Percentiles rank a stretch among this genome's conserved stretches.
These are phyloP conservation scores for Potamilus streckersoni DNA, from an alignment of 1,140 invertebrate species.

Conservation along the genomic window DNA sequence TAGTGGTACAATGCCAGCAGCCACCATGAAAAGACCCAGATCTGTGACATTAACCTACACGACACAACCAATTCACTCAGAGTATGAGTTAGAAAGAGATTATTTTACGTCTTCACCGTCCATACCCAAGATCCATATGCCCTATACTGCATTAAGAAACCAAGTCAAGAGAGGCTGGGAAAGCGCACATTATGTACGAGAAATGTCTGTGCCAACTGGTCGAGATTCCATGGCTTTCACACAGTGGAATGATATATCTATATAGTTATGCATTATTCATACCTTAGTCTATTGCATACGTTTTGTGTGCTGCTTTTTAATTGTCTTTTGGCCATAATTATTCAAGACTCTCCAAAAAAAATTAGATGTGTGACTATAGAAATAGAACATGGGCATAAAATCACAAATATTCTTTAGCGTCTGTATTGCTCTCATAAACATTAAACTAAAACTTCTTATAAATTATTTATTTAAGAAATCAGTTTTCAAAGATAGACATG, in stretches of 20 bases:
- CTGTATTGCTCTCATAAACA: no score
- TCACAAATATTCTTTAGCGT: no score
- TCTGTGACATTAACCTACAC: slow-evolving; percentile 42
- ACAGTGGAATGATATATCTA: slow-evolving; percentile 64
- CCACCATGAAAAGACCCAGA: slow-evolving; percentile 53
- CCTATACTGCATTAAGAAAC: slow-evolving; percentile 51
- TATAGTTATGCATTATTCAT: slow-evolving; percentile 13
- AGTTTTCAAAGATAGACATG: no score
- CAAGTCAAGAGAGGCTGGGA: slow-evolving; percentile 60
- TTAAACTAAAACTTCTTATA: no score
- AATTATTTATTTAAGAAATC: no score
- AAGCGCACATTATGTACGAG: slow-evolving; percentile 51
- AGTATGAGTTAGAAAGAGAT: slow-evolving; percentile 51
- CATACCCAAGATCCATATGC: slow-evolving; percentile 64
- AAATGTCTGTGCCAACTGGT: slow-evolving; percentile 57
- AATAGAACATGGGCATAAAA: no score
- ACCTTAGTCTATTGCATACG: no score
- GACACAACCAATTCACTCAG: slow-evolving; percentile 46
- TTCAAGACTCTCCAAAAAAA: no score
- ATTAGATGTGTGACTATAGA: no score
- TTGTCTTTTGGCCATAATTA: no score
- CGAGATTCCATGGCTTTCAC: slow-evolving; percentile 55
- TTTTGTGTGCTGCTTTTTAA: no score
- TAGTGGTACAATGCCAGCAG: slow-evolving; percentile 52
- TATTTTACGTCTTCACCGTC: slow-evolving; percentile 51